phyloP scores from a whole-genome alignment of 2,888 invertebrate genomes.

The Yponomeuta cagnagella region DNA sequence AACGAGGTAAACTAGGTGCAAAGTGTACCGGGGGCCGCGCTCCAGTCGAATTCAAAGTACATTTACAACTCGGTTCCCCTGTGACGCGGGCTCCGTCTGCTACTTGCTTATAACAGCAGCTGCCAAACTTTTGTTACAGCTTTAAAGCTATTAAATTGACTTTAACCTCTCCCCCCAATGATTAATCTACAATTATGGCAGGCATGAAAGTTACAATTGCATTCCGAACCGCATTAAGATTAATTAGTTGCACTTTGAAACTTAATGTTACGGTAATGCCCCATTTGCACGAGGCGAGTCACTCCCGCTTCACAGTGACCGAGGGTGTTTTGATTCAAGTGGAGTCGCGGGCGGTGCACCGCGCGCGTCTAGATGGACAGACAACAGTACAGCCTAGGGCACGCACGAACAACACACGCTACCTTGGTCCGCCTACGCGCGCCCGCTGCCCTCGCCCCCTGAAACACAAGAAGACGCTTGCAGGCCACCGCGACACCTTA shows the following conservation, averaged over 20 bases:
- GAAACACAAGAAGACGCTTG: slow-evolving; percentile 74
- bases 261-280: not conserved
- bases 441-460: slow-evolving; percentile 67
- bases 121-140: not conserved
- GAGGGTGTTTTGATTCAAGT: not conserved
- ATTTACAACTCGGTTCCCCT: slow-evolving; percentile 36
- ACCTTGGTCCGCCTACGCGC: slow-evolving; percentile 70
- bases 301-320: not conserved
- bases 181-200: not conserved
- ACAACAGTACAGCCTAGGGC: slow-evolving; percentile 75
- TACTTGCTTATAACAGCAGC: not conserved
- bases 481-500: slow-evolving; percentile 30
- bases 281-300: not conserved
- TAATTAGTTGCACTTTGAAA: not conserved
- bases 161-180: not conserved
- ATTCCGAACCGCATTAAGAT: too few relatives aligned
- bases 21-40: slow-evolving; percentile 52
- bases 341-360: slow-evolving; percentile 35
- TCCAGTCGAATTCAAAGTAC: slow-evolving; percentile 57
- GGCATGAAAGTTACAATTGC: too few relatives aligned
- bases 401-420: slow-evolving; percentile 77
- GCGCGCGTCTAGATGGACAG: slow-evolving; percentile 66
- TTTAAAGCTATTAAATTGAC: not conserved
- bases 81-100: slow-evolving; percentile 16
- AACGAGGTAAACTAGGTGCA: slow-evolving; percentile 73